phyloP scores from a whole-genome alignment of 2,888 invertebrate genomes.

The Meteorus colon region DNA sequence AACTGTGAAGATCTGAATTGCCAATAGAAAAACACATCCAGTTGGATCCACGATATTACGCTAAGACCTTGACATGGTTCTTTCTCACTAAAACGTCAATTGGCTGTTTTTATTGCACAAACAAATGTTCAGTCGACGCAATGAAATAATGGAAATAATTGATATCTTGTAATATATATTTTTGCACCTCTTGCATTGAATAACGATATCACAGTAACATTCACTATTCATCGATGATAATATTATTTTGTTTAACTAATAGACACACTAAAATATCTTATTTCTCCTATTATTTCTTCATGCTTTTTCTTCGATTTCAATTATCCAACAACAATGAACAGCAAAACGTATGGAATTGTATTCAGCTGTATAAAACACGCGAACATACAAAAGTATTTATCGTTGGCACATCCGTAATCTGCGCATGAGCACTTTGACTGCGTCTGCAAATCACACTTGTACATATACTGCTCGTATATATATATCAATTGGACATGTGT shows the following conservation, averaged over 20 bases:
- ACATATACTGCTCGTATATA: not conserved
- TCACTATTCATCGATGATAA: not conserved
- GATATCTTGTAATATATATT: not conserved
- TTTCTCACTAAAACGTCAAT: not conserved
- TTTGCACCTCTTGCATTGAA: not conserved
- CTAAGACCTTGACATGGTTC: constrained; percentile 24
- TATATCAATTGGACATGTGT: not conserved
- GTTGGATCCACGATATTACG: not conserved
- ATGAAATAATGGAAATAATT: not conserved
- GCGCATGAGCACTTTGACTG: constrained; percentile 39
- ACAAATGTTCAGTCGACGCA: not conserved
- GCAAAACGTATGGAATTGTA: not conserved
- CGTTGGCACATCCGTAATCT: constrained; percentile 10
- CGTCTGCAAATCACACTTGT: constrained; percentile 1
- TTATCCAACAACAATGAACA: not conserved
- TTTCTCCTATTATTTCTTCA: not conserved
- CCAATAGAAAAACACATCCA: not conserved
- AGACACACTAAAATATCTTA: not conserved
- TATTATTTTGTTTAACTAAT: not conserved
- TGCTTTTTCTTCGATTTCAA: not conserved
- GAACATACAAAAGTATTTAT: constrained; percentile 14
- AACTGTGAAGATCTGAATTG: not conserved
- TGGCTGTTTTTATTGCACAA: not conserved
- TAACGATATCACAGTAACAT: not conserved
- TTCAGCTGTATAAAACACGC: not conserved